Evolutionary conservation across 2,113 vertebrate species (phyloP), one percentile per base, ranked within the genome.

Genomic region (Sturnus vulgaris): DNA sequence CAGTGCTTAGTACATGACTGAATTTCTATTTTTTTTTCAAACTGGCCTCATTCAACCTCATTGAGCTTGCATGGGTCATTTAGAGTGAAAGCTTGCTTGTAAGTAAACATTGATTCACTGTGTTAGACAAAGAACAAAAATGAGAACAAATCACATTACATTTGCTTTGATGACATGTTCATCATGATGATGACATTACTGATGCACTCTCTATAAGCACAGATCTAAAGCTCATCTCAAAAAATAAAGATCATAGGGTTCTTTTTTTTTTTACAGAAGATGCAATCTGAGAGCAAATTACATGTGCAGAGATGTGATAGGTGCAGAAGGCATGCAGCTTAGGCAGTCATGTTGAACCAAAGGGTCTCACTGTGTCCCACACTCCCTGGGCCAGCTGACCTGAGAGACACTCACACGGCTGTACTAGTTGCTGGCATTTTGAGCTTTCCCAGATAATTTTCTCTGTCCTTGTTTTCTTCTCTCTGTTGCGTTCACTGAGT

Each of bases 11-110:
- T 81, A 70, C 79, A 55, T 90, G 53, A 73, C 49, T 92, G 87
- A 86, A 71, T 70, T 89, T 59, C 66, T 85, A 0, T 17, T 17
- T 37, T 64, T 92, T 88, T 88, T 91, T 19, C 59, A 60, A 93
- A 53, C 75, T 94, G 83, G 44, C 86, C 96, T 95, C 82, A 72
- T 96, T 95, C 90, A 95, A 95, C 91, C 84, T 90, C 88, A 79
- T 35, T 90, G 85, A 95, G 50, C 76, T 95, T 96, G 52, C 84
- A 93, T 66, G 92, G 86, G 52, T 96, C 94, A 94, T 94, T 95
- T 88, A 76, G 73, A 95, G 56, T 88, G 91, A 96, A 96, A 91
- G 70, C 82, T 52, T 79, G 76, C 87, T 93, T 93, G 80, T 65
- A 95, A 96, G 76, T 82, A 96, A 92, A 84, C 92, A 95, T 60